A percentile compares a stretch with the other conserved stretches of the same genome.
These are phyloP conservation scores for Stylophora pistillata DNA, from an alignment of 64 coral and sea anemone genomes.

Conservation along the genomic window DNA sequence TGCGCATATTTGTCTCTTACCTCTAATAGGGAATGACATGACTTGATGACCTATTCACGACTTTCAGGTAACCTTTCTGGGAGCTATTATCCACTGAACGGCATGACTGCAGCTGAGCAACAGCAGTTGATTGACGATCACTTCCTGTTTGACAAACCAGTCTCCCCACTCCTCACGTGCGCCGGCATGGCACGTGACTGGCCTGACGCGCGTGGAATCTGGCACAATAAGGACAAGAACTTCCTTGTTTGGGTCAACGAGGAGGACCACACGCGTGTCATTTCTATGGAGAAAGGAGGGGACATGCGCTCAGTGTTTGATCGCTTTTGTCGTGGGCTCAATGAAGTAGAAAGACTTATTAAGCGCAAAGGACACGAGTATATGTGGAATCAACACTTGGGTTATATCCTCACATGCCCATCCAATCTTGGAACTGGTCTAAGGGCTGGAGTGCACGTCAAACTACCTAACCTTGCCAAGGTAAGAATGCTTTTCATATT, in stretches of 20 bases:
- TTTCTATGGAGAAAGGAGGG: slow-evolving; percentile 97
- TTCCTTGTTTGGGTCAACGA: slow-evolving; percentile 98
- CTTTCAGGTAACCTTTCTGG: slow-evolving; percentile 86
- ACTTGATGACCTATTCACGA: not conserved
- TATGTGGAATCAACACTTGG: slow-evolving; percentile 98
- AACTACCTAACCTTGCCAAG: slow-evolving; percentile 88
- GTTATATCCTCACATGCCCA: slow-evolving; percentile 94
- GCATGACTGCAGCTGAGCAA: slow-evolving; percentile 93
- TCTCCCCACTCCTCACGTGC: slow-evolving; percentile 96
- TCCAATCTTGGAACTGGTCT: slow-evolving; percentile 95
- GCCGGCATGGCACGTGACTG: slow-evolving; percentile 99
- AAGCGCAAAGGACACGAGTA: slow-evolving; percentile 88
- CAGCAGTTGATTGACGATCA: slow-evolving; percentile 94
- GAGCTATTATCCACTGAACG: slow-evolving; percentile 90
- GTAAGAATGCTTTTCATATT: not conserved
- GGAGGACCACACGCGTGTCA: slow-evolving; percentile 97
- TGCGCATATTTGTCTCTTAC: not conserved
- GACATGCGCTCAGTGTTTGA: slow-evolving; percentile 94
- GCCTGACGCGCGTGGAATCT: slow-evolving; percentile 98
- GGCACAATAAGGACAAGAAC: slow-evolving; percentile 92
- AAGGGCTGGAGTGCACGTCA: slow-evolving; percentile 98
- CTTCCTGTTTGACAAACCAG: slow-evolving; percentile 98
- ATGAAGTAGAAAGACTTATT: slow-evolving; percentile 95
- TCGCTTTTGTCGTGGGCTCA: slow-evolving; percentile 85
- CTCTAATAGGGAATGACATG: not conserved